phyloP scores from a whole-genome alignment of 2,888 invertebrate genomes.

The Biston stratarius region DNA sequence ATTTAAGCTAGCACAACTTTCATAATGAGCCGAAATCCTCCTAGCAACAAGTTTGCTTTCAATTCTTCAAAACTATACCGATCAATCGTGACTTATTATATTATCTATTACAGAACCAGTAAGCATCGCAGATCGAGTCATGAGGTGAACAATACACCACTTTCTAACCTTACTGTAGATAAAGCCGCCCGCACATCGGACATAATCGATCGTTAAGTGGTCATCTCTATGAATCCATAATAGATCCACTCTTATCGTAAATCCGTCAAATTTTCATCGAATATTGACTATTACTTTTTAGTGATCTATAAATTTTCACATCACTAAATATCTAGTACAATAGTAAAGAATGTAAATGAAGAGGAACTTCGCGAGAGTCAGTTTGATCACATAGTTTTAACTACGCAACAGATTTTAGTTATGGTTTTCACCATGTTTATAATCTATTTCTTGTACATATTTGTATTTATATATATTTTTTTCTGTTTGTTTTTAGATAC shows the following conservation, averaged over 20 bases:
- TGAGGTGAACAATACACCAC: conserved; percentile 79
- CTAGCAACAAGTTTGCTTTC: conserved; percentile 18
- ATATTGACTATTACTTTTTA: no score
- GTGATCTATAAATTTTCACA: neutral
- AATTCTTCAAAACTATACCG: conserved; percentile 21
- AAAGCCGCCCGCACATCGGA: conserved; percentile 43
- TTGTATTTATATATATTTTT: no score
- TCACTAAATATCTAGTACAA: no score
- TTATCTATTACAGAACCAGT: conserved; percentile 64
- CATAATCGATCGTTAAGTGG: neutral
- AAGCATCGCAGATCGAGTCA: conserved; percentile 66
- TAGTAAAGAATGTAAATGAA: no score
- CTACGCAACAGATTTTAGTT: no score
- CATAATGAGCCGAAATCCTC: conserved; percentile 19
- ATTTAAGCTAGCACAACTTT: neutral
- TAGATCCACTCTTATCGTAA: neutral
- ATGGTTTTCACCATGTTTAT: no score
- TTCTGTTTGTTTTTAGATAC: no score
- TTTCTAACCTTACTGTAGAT: conserved; percentile 66
- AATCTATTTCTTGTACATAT: no score
- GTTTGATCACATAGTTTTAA: no score
- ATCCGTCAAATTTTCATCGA: no score
- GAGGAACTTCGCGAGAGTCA: no score
- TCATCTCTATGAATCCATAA: neutral
- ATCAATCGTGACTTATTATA: conserved; percentile 81